Evolutionary conservation across 2,888 invertebrate genomes (phyloP).

Genomic region (Xestia rhomboidea): DNA sequence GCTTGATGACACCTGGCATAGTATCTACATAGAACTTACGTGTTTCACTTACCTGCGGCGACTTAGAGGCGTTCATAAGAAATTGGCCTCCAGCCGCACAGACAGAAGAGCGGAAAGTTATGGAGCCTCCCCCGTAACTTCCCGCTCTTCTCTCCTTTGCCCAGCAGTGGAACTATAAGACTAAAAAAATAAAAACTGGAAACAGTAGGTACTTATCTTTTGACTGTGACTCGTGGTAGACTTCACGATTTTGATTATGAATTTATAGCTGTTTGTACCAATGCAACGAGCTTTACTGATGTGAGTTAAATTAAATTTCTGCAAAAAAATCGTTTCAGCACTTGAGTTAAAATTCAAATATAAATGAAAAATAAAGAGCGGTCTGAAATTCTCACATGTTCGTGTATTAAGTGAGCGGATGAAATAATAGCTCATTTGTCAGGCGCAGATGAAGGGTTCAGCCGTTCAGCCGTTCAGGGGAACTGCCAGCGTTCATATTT

Average conservation of each 20-base stretch:
- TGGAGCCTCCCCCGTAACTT: no score
- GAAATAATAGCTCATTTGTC: slow-evolving; percentile 67
- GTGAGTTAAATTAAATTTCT: slow-evolving; percentile 10
- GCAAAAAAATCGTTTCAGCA: slow-evolving; percentile 20
- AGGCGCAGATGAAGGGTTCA: slow-evolving; percentile 50
- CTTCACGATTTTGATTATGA: background rate
- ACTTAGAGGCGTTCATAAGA: background rate
- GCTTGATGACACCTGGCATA: background rate
- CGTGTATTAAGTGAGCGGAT: slow-evolving; percentile 55
- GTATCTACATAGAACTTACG: background rate
- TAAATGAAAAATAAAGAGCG: slow-evolving; percentile 56
- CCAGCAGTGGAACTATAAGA: background rate
- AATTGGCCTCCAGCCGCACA: background rate
- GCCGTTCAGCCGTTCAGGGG: slow-evolving; percentile 19
- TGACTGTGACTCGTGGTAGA: background rate
- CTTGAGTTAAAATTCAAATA: slow-evolving; percentile 40
- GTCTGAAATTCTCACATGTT: slow-evolving; percentile 49
- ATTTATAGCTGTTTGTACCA: background rate
- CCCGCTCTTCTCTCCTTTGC: no score
- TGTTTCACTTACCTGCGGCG: background rate
- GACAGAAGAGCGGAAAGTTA: background rate
- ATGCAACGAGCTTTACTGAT: background rate
- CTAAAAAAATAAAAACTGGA: background rate
- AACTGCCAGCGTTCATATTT: slow-evolving; percentile 48
- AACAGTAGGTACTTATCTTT: background rate